Conservation (phyloP, 2,797 vertebrate genomes). For the Pseudochromis fuscus region DNA sequence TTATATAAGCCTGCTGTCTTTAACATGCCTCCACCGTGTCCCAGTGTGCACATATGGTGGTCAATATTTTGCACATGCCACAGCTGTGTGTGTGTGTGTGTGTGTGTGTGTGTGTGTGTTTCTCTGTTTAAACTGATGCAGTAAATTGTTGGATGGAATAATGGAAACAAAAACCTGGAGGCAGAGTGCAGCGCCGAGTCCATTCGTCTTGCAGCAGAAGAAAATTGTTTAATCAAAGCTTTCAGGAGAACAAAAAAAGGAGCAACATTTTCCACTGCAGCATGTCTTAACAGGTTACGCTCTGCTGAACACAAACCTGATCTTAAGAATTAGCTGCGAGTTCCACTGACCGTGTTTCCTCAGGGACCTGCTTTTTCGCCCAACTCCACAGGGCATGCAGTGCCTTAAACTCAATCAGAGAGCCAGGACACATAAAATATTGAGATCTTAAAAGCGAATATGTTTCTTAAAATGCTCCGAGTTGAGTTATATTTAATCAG, state of each 20-base stretch:
- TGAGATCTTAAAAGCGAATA: conserved; percentile 84
- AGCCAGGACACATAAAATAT: conserved; percentile 82
- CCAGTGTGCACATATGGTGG: conserved; percentile 45
- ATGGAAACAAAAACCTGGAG: conserved; percentile 22
- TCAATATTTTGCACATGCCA: conserved; percentile 38
- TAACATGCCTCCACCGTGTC: conserved; percentile 50
- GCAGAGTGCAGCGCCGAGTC: conserved; percentile 27
- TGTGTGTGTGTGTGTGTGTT: conserved; percentile 21
- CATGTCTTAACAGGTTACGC: conserved; percentile 78
- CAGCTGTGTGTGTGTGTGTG: conserved; percentile 15
- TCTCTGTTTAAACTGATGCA: conserved; percentile 23
- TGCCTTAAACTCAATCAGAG: conserved; percentile 75
- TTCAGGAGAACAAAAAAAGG: conserved; percentile 68
- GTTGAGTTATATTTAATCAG: conserved; percentile 80
- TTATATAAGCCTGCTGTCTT: conserved; percentile 74
- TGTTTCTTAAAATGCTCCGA: conserved; percentile 73
- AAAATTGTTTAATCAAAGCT: conserved; percentile 75
- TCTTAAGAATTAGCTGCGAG: conserved; percentile 69
- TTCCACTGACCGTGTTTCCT: conserved; percentile 77
- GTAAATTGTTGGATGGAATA: conserved; percentile 25
- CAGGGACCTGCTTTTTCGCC: conserved; percentile 65
- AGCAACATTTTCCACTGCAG: conserved; percentile 69
- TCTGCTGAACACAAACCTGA: conserved; percentile 77
- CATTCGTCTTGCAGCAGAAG: conserved; percentile 59
- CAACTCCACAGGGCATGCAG: conserved; percentile 53